Base-by-base conservation (phyloP, 2,888 invertebrate species). In the Amiota communis region DNA sequence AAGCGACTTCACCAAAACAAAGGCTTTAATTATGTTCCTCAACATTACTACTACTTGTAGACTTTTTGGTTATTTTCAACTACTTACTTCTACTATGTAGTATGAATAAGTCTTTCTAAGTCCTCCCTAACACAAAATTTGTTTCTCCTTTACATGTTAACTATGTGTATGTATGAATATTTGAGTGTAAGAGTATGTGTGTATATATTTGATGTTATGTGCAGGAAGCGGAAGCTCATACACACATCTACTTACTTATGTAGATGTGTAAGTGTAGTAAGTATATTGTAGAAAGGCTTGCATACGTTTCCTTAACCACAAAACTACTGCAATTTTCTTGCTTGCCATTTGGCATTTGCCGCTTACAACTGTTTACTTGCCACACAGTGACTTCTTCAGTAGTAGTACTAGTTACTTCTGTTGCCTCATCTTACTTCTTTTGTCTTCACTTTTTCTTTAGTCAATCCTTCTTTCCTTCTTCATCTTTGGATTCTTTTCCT, bases 1-100 rank as follows among this genome's bases (percentile, higher is more conserved):
- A 8, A 51, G 63, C 13, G 63, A 65, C 17, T 47, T 36, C 9
- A 17, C 61, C 8, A 36, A 61, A 47, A 65, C 64, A 65, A 46
- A 67, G 67, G 51, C 51, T 49, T 13, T 67, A 67, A 67, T 67
- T 67, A 67, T 67, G 67, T 49, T 65, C 48, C n/a, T 36, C 36
- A 36, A 36, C 36, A 36, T 3, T 6, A 36, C 36, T 36, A 36
- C 23, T 6, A 36, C 36, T 36, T 6, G 36, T 36, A 6, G 4
- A 36, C 6, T 36, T 36, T 36, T 36, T 36, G 36, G 36, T 36
- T 36, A 6, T 36, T 36, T 36, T 36, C 36, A 36, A 2, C 36
- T n/a, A n/a, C n/a, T n/a, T n/a, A n/a, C n/a, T n/a, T n/a, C n/a
- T 23, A 23, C 23, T 23, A 23, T 23, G n/a, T n/a, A 23, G 36